Percentiles rank a stretch among this genome's conserved stretches.
phyloP scores from a whole-genome alignment of 1,140 invertebrate species.

The Leptinotarsa texana region DNA sequence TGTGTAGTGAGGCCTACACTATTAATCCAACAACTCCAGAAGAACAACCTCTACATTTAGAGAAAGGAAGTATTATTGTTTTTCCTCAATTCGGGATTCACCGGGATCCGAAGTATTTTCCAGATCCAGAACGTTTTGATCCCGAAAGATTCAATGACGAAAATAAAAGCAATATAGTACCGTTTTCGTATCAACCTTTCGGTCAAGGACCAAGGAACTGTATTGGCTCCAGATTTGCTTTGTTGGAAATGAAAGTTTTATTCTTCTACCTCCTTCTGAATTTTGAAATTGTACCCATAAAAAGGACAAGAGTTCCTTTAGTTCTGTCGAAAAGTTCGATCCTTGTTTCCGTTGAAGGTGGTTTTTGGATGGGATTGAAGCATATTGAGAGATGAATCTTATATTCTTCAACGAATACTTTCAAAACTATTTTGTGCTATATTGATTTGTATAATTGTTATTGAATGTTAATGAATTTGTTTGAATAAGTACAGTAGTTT shows the following conservation, averaged over 20 bases:
- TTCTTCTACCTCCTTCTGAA: constrained; percentile 51
- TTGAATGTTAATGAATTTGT: no score
- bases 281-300: constrained; percentile 30
- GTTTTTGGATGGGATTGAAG: constrained; percentile 5
- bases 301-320: neutral
- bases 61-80: constrained; percentile 47
- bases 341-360: neutral
- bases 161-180: constrained; percentile 42
- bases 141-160: constrained; percentile 53
- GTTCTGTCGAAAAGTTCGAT: neutral
- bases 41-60: neutral
- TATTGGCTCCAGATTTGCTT: constrained; percentile 59
- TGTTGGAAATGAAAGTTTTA: constrained; percentile 62
- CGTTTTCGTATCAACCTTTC: neutral
- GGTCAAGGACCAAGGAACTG: constrained; percentile 48
- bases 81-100: constrained; percentile 60
- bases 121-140: constrained; percentile 60
- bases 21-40: neutral
- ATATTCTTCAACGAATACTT: no score
- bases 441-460: no score
- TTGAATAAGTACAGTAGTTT: no score
- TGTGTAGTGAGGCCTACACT: constrained; percentile 12
- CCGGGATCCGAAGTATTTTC: constrained; percentile 57
- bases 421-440: no score
- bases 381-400: neutral